phyloP scores from a whole-genome alignment of 2,888 invertebrate species.

The Baccha elongata region DNA sequence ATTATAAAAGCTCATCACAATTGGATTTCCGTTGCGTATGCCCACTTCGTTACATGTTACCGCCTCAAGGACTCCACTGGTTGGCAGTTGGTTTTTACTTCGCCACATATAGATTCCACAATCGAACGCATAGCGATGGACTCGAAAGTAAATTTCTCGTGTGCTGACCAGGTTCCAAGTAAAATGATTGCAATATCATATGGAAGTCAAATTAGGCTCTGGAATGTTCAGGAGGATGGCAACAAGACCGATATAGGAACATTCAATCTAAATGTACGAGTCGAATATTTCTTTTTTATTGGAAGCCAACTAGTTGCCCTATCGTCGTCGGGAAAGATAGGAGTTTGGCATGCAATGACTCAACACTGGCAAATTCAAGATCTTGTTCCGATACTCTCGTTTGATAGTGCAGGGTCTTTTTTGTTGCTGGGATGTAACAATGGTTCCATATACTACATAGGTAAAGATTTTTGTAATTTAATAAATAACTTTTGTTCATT shows the following conservation, averaged over 20 bases:
- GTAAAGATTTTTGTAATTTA: conserved; percentile 83
- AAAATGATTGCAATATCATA: conserved; percentile 94
- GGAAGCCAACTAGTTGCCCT: conserved; percentile 98
- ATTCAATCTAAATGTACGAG: conserved; percentile 95
- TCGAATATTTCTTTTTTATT: conserved; percentile 98
- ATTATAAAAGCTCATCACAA: conserved; percentile 98
- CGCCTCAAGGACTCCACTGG: conserved; percentile 97
- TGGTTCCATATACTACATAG: conserved; percentile 98
- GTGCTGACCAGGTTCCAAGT: conserved; percentile 83
- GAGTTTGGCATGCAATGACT: conserved; percentile 99
- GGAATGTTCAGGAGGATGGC: conserved; percentile 91
- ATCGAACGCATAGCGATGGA: conserved; percentile 97
- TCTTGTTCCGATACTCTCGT: conserved; percentile 96
- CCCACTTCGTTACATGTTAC: conserved; percentile 97
- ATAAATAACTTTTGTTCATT: not conserved
- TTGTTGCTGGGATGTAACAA: conserved; percentile 97
- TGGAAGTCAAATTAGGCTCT: conserved; percentile 89
- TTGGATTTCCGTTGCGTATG: conserved; percentile 98
- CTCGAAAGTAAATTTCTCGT: conserved; percentile 84
- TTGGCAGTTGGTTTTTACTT: conserved; percentile 97
- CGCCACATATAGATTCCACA: conserved; percentile 92
- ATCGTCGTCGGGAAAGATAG: conserved; percentile 95
- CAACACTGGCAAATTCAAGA: conserved; percentile 99
- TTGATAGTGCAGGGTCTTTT: conserved; percentile 98
- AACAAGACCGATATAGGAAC: conserved; percentile 90